Evolutionary conservation across 2,113 vertebrate species (phyloP).

Genomic region (Arizona elegans): DNA sequence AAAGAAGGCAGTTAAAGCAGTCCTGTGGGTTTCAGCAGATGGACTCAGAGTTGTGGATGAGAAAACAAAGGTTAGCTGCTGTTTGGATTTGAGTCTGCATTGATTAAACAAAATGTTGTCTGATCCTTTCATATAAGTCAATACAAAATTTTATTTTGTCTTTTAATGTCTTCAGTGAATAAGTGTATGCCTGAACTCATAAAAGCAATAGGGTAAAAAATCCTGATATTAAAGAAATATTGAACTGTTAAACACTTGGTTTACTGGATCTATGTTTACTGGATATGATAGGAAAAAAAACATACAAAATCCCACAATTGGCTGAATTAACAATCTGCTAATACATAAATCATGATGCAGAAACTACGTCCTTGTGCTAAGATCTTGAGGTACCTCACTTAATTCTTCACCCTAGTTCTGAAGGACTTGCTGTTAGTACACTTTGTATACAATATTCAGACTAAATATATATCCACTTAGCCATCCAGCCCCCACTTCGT

Average conservation of each 20-base stretch:
- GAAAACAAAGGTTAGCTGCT: slow-evolving; percentile 92
- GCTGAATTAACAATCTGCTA: background rate
- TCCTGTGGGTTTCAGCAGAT: slow-evolving; percentile 96
- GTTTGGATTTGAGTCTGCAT: background rate
- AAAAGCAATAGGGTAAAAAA: background rate
- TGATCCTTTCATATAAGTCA: background rate
- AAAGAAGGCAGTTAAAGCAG: slow-evolving; percentile 93
- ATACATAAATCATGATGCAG: background rate
- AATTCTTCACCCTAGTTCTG: background rate
- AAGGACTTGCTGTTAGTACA: background rate
- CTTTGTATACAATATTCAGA: background rate
- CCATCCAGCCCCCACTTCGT: background rate
- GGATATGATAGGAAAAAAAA: background rate
- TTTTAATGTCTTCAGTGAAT: background rate
- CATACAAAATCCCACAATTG: background rate
- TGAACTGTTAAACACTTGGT: background rate
- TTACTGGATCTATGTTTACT: background rate
- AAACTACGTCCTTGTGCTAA: background rate
- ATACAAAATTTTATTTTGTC: background rate
- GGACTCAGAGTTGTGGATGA: slow-evolving; percentile 97
- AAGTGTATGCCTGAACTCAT: slow-evolving; percentile 26
- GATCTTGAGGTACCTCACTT: background rate
- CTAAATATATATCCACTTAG: background rate
- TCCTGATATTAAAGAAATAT: background rate
- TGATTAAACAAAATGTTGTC: background rate